A percentile compares a stretch with the other conserved stretches of the same genome.
These are phyloP conservation scores for Cebuella pygmaea DNA, from an alignment of 2,797 vertebrate species.

Conservation along the genomic window DNA sequence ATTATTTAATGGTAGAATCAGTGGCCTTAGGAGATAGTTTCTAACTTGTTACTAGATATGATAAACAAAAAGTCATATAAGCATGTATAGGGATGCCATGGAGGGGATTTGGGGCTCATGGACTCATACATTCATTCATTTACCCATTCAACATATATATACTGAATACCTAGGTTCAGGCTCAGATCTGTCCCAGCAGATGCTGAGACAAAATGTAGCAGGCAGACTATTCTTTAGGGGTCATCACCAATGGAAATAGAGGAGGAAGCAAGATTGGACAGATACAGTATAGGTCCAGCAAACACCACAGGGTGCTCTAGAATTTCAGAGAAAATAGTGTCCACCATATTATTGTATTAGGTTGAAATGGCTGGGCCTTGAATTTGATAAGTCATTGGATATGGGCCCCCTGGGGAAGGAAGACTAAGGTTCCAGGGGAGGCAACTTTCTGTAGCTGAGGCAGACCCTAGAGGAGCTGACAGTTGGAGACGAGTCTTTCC, in stretches of 20 bases:
- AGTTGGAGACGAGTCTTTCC: background rate
- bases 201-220: background rate
- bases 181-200: background rate
- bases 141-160: background rate
- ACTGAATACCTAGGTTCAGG: background rate
- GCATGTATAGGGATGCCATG: background rate
- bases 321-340: background rate
- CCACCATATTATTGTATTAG: background rate
- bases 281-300: background rate
- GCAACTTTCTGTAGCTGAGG: background rate
- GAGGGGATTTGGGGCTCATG: background rate
- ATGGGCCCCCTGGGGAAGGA: background rate
- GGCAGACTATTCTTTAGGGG: background rate
- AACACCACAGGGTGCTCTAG: background rate
- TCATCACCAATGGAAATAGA: background rate
- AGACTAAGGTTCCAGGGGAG: background rate
- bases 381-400: background rate
- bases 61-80: background rate
- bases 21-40: background rate
- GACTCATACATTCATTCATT: background rate
- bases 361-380: background rate
- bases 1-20: background rate
- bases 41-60: conserved; percentile 4
- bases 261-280: background rate
- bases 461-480: background rate